Evolutionary conservation across 2,113 vertebrate genomes (phyloP), one percentile per base, ranked within the genome.

Genomic region (Lepisosteus oculatus): DNA sequence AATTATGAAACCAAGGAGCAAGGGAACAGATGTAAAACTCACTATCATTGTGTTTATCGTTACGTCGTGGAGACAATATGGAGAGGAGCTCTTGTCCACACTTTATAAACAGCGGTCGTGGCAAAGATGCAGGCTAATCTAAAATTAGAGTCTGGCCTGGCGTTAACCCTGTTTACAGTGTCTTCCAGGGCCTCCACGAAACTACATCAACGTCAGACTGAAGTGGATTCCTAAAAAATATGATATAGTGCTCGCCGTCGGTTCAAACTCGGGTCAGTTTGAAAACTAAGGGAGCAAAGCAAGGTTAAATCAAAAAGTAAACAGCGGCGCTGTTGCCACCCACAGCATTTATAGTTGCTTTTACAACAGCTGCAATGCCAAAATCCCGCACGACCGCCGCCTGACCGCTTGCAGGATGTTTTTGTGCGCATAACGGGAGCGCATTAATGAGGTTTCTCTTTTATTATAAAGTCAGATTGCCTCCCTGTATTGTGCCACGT

Each of bases 261-360:
- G 95, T 95, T 95, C 94, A 96, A 90, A 80, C 90, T 14, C 76
- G 79, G 94, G 94, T 95, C 94, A 95, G 81, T 61, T 74, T 69
- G 72, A 79, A 69, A 78, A 79, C 78, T 78, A 75, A 83, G 78
- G 79, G 84, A 82, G 82, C 72, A 63, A 70, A 78, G 77, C 83
- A 81, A 84, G 89, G 89, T 92, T 92, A 89, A 73, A 73, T 72
- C 78, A 89, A 82, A 85, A 87, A 88, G 84, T 85, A 87, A 93
- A 91, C 88, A 89, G 54, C 55, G 3, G 44, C 66, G 2, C 29
- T 29, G 29, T 29, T 68, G 44, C 76, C 80, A 73, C 83, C 80
- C 78, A 80, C 77, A 54, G 79, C 72, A 75, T 70, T 79, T 69
- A 72, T 77, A 79, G 77, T 76, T 73, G 61, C 43, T 82, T 90